A percentile compares a stretch with the other conserved stretches of the same genome.
phyloP scores from a whole-genome alignment of 53 echinoderm and acorn worm species.

The Stichopus horrens region DNA sequence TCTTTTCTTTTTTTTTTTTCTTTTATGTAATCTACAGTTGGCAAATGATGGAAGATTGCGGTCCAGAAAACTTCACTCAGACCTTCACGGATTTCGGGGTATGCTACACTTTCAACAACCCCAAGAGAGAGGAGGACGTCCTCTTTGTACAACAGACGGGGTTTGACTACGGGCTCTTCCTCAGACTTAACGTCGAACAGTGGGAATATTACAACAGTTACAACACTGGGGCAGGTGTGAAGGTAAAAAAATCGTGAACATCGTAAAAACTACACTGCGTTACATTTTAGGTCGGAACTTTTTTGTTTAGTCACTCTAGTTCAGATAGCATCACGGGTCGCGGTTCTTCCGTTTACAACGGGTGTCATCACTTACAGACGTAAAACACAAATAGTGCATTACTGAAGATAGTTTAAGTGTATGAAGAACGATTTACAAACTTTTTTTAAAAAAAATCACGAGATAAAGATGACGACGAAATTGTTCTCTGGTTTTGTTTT shows the following conservation, averaged over 20 bases:
- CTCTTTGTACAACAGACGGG: conserved; percentile 68
- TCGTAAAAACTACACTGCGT: no score
- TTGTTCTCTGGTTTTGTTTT: no score
- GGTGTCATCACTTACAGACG: no score
- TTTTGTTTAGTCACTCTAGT: no score
- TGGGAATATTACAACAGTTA: conserved; percentile 61
- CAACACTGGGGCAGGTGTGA: conserved; percentile 78
- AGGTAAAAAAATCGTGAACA: conserved; percentile 43
- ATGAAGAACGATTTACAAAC: no score
- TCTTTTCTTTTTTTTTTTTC: not conserved
- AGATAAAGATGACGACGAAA: no score
- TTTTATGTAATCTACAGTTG: conserved; percentile 21
- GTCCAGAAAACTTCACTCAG: conserved; percentile 63
- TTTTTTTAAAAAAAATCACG: no score
- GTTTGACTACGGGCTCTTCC: conserved; percentile 64
- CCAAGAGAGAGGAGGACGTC: not conserved
- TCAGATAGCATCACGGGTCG: no score
- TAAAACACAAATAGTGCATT: no score
- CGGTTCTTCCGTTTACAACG: no score
- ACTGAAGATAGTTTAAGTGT: no score
- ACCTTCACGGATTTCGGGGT: conserved; percentile 68
- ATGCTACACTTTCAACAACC: conserved; percentile 79
- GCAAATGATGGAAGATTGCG: conserved; percentile 57
- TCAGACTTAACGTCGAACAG: conserved; percentile 73
- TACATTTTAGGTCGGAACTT: no score